Evolutionary conservation across 2,113 vertebrate genomes (phyloP).

Genomic region (Podocnemis expansa): DNA sequence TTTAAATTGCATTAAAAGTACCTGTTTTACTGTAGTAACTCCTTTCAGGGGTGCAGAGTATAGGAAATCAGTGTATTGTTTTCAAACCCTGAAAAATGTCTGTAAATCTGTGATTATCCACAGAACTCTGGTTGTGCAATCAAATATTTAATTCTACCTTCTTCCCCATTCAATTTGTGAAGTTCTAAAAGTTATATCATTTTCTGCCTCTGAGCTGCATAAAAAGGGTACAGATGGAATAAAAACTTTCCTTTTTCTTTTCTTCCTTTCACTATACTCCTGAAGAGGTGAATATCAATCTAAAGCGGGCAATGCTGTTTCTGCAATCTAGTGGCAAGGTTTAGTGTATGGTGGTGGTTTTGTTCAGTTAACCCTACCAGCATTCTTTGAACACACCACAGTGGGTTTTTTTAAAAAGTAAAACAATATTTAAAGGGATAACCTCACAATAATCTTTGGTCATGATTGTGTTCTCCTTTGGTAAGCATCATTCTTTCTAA

Average conservation of each 20-base stretch:
- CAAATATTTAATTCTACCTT: background rate
- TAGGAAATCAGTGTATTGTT: background rate
- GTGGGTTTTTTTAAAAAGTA: background rate
- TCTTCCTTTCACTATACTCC: too few relatives aligned
- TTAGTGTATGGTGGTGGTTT: background rate
- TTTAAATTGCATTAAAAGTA: accelerated
- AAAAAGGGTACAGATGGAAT: background rate
- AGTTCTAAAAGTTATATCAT: accelerated
- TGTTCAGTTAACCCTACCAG: background rate
- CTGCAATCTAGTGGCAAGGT: background rate
- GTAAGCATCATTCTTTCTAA: background rate
- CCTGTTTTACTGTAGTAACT: accelerated
- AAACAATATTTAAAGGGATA: background rate
- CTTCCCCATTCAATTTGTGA: accelerated
- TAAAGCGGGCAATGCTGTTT: background rate
- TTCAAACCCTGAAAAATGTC: accelerated
- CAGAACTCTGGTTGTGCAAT: accelerated
- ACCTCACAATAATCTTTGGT: background rate
- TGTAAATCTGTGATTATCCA: background rate
- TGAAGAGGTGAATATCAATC: background rate
- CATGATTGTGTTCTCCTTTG: background rate
- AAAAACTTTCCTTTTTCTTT: background rate
- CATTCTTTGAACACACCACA: background rate
- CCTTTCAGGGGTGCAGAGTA: background rate
- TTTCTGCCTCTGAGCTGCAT: background rate